phyloP scores from a whole-genome alignment of 2,888 invertebrate genomes.

The Agrilus cyanescens region DNA sequence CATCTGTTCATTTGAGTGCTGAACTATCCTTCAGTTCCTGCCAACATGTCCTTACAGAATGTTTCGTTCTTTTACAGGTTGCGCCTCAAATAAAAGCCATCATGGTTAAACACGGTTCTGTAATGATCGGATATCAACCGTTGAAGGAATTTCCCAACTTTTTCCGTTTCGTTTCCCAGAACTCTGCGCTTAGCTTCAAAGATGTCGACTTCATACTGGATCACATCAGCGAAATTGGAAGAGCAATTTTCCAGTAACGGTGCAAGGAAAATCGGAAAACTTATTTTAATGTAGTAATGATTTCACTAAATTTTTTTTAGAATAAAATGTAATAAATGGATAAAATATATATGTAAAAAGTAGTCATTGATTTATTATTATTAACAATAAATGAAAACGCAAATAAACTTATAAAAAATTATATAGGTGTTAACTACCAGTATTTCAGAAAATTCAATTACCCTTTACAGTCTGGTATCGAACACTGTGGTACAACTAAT shows the following conservation, averaged over 20 bases:
- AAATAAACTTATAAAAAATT: too few relatives aligned
- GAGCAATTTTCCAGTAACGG: conserved; percentile 21
- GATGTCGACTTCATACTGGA: conserved; percentile 51
- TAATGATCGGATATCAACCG: conserved; percentile 58
- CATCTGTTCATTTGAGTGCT: too few relatives aligned
- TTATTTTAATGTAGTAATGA: neutral
- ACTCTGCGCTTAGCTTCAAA: conserved; percentile 41
- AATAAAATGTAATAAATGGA: too few relatives aligned
- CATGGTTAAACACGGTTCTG: conserved; percentile 52
- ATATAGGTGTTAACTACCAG: too few relatives aligned
- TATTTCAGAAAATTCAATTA: too few relatives aligned
- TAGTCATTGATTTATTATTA: too few relatives aligned
- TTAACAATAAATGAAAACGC: too few relatives aligned
- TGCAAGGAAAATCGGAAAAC: neutral
- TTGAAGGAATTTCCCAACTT: conserved; percentile 50
- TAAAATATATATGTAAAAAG: too few relatives aligned
- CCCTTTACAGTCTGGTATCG: too few relatives aligned
- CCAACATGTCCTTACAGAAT: too few relatives aligned
- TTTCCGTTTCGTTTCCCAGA: conserved; percentile 53
- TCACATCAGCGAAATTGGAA: conserved; percentile 47
- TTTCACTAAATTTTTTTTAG: neutral
- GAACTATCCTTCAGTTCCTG: neutral
- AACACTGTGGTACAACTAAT: too few relatives aligned
- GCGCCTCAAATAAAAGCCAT: conserved; percentile 53
- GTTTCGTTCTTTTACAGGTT: conserved; percentile 33